phyloP scores from a whole-genome alignment of 2,888 invertebrate species.

The Baronia brevicornis region DNA sequence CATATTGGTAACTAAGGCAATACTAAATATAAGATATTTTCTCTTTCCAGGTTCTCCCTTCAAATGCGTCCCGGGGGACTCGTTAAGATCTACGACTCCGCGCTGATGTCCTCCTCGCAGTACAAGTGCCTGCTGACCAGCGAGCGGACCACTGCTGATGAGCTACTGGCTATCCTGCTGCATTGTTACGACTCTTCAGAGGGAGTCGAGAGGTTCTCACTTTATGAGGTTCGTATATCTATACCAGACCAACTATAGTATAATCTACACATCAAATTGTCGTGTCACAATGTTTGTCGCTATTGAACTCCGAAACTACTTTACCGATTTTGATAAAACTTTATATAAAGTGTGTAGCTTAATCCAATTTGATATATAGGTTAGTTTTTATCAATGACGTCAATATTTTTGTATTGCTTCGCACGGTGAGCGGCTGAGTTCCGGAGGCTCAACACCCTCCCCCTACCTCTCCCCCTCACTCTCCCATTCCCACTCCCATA shows the following conservation, averaged over 20 bases:
- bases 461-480: too few relatives aligned
- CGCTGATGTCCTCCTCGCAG: conserved; percentile 92
- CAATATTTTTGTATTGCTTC: too few relatives aligned
- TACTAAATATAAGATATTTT: too few relatives aligned
- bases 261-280: too few relatives aligned
- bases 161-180: conserved; percentile 87
- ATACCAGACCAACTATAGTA: not conserved
- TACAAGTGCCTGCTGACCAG: conserved; percentile 94
- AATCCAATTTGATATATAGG: not conserved
- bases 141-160: conserved; percentile 91
- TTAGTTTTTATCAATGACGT: too few relatives aligned
- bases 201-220: conserved; percentile 88
- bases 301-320: not conserved
- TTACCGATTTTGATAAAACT: not conserved
- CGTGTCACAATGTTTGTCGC: too few relatives aligned
- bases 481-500: too few relatives aligned
- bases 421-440: too few relatives aligned
- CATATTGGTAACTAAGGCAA: too few relatives aligned
- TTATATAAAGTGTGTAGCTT: conserved; percentile 2
- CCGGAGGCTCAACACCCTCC: too few relatives aligned
- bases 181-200: conserved; percentile 90
- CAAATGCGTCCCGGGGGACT: conserved; percentile 93
- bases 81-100: conserved; percentile 93
- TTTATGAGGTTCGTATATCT: conserved; percentile 87
- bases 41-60: conserved; percentile 84